These are phyloP conservation scores for Oncorhynchus clarkii DNA, from an alignment of 2,113 vertebrate genomes.

Conservation along the genomic window DNA sequence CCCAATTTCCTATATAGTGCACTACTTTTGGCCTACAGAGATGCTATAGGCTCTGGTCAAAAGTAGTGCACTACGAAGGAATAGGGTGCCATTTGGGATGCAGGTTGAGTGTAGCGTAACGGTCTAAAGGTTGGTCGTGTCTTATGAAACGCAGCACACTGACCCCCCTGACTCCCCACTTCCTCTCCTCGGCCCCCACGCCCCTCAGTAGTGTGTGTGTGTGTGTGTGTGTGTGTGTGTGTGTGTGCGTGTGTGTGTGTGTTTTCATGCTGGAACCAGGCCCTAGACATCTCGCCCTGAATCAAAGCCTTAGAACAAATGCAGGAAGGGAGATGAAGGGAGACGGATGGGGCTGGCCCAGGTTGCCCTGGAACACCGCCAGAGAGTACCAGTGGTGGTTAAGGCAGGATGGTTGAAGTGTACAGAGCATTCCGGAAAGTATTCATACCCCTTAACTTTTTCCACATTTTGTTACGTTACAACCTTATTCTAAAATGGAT, in stretches of 20 bases:
- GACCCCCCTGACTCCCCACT: slow-evolving; percentile 19
- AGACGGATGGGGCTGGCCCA: slow-evolving; percentile 56
- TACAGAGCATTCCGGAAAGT: too few species aligned
- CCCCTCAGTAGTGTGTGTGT: slow-evolving; percentile 2
- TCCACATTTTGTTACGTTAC: neutral
- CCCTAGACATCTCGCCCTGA: slow-evolving; percentile 75
- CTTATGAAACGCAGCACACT: slow-evolving; percentile 32
- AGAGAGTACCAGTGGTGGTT: slow-evolving; percentile 40
- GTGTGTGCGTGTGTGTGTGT: slow-evolving; percentile 8
- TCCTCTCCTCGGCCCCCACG: slow-evolving; percentile 38
- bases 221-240: slow-evolving; percentile 1
- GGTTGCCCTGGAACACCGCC: slow-evolving; percentile 67
- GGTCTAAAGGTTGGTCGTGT: slow-evolving; percentile 13
- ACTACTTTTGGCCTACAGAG: too few species aligned
- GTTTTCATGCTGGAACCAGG: slow-evolving; percentile 55
- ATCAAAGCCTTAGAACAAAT: slow-evolving; percentile 79
- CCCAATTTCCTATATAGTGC: neutral
- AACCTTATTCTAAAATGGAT: neutral
- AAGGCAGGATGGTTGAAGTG: too few species aligned
- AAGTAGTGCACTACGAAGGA: too few species aligned
- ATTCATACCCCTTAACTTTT: neutral
- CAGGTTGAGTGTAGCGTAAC: too few species aligned
- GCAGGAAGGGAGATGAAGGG: slow-evolving; percentile 70
- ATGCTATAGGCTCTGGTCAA: too few species aligned
- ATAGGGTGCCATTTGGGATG: too few species aligned